Percentiles rank a stretch among this genome's conserved stretches.
These are phyloP conservation scores for Drosophila koepferae DNA, from an alignment of 2,888 invertebrate genomes.

Conservation along the genomic window DNA sequence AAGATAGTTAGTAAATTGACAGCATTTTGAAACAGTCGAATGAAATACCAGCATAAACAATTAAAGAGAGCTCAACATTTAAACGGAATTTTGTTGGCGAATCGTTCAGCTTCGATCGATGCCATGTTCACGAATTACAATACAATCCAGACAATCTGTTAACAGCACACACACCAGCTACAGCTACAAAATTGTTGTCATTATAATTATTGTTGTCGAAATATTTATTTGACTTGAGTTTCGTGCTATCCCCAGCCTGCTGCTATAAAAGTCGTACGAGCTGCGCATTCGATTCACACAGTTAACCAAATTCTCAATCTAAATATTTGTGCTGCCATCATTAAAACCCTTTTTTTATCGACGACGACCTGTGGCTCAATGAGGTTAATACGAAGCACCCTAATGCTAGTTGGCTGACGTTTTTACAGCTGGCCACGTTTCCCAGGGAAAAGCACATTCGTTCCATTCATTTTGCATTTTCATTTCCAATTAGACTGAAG, in stretches of 20 bases:
- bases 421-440: constrained; percentile 69
- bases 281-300: constrained; percentile 14
- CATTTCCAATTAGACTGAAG: constrained; percentile 70
- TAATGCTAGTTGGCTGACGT: constrained; percentile 19
- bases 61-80: constrained; percentile 67
- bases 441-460: constrained; percentile 36
- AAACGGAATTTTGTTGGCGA: constrained; percentile 75
- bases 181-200: constrained; percentile 22
- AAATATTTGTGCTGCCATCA: constrained; percentile 49
- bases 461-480: constrained; percentile 43
- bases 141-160: constrained; percentile 59
- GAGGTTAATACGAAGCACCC: constrained; percentile 35
- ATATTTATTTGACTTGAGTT: neutral
- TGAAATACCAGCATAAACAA: constrained; percentile 69
- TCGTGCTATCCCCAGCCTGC: neutral
- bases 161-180: constrained; percentile 40
- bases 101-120: constrained; percentile 49
- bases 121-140: constrained; percentile 18
- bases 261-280: constrained; percentile 26
- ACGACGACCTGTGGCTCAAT: constrained; percentile 61
- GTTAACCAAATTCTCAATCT: constrained; percentile 12
- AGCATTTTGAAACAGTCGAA: constrained; percentile 40
- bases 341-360: constrained; percentile 35
- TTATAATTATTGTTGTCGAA: constrained; percentile 17
- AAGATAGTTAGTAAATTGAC: constrained; percentile 35